A percentile compares a stretch with the other conserved stretches of the same genome.
These are phyloP conservation scores for Gallinago undulata DNA, from an alignment of 2,113 vertebrate genomes.

Conservation along the genomic window DNA sequence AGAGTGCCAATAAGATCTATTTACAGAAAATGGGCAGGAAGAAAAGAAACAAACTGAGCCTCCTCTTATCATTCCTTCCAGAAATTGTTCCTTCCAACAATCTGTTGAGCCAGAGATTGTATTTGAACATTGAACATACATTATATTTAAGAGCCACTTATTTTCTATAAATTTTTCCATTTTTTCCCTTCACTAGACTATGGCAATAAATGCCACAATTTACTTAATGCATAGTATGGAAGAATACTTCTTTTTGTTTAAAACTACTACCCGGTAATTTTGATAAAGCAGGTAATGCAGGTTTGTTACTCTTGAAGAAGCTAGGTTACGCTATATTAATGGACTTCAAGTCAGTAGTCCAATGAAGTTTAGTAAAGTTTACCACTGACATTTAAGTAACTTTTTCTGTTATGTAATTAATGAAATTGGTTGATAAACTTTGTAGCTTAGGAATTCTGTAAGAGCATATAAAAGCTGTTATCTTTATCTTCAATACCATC, in stretches of 20 bases:
- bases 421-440: background rate
- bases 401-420: background rate
- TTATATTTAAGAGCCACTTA: background rate
- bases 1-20: background rate
- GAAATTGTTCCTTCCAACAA: background rate
- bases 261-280: background rate
- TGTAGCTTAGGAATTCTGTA: background rate
- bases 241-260: background rate
- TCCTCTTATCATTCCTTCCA: background rate
- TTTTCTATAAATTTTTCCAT: background rate
- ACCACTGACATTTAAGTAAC: background rate
- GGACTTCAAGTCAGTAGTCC: background rate
- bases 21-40: background rate
- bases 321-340: background rate
- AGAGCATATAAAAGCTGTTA: background rate
- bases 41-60: background rate
- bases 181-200: background rate
- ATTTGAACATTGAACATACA: background rate
- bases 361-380: background rate
- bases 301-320: background rate
- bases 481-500: background rate
- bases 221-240: background rate
- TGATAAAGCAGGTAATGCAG: rapidly evolving
- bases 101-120: background rate
- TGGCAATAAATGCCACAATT: background rate